Evolutionary conservation across 1,140 invertebrate genomes (phyloP), one percentile per base, ranked within the genome.

Genomic region (Scaptomyza montana): DNA sequence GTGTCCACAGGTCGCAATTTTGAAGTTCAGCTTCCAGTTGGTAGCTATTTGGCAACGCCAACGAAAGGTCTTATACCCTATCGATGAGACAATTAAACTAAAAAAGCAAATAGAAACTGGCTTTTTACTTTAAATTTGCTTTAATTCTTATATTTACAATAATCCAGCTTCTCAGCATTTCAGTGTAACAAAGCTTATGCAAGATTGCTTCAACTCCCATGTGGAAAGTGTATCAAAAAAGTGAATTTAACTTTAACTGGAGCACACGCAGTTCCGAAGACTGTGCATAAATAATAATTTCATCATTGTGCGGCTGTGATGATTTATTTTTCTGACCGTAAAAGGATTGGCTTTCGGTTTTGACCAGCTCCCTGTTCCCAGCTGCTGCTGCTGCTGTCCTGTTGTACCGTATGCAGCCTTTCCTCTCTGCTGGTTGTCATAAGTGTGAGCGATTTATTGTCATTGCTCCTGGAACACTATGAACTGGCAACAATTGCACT

Each of bases 201-300:
- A 4, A 13, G 1, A 28, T 21, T 9, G 8, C 36, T 8, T 9
- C 19, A n/a, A 13, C 39, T 12, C 12, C 10, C 45, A 1, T 16
- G 10, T 2, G 6, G 19, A 9, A 21, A 82, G 79, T 16, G 79
- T 81, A 71, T 78, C 3, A 6, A 25, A 13, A 60, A 62, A 63
- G 60, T 69, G 69, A 80, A 73, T 54, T 66, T 70, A 74, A 73
- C 64, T 68, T 82, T 51, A 89, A 90, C 78, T 90, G 87, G 79
- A 86, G 86, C 81, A 80, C 67, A 85, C 79, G 79, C 79, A 78
- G 71, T 59, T 13, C 36, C 68, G 56, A 61, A 67, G 79, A 72
- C 59, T 76, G 74, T 91, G 77, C 89, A 91, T 91, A 91, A 91
- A 91, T 91, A 91, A 91, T 91, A 91, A 91, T 91, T 91, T 91